These are phyloP conservation scores for Synergus laeviventris DNA, from an alignment of 2,888 invertebrate species.

Conservation along the genomic window DNA sequence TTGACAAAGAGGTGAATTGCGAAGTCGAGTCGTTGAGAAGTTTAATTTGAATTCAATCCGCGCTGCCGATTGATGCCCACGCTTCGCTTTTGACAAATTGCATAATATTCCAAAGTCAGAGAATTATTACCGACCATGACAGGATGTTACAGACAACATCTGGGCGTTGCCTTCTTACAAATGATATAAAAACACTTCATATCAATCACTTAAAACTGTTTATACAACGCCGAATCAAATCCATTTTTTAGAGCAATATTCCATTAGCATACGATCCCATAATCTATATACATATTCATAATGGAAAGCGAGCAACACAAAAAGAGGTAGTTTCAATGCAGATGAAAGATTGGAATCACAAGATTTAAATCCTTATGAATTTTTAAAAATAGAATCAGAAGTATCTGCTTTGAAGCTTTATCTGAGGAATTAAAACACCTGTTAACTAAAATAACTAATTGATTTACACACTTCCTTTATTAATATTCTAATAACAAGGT, in stretches of 20 bases:
- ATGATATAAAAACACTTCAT: neutral
- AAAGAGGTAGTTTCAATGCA: neutral
- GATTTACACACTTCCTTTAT: neutral
- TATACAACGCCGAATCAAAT: neutral
- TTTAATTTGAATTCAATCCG: slow-evolving; percentile 52
- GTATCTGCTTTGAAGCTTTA: neutral
- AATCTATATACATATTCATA: slow-evolving; percentile 3
- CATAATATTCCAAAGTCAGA: slow-evolving; percentile 44
- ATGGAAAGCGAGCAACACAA: neutral
- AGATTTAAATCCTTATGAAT: neutral
- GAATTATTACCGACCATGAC: slow-evolving; percentile 41
- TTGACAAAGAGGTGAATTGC: slow-evolving; percentile 38
- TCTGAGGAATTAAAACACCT: neutral
- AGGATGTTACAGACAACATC: slow-evolving; percentile 28
- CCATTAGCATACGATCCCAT: neutral
- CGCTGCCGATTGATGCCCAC: slow-evolving; percentile 42
- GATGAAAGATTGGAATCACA: neutral
- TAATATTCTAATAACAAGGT: neutral
- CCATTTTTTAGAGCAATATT: neutral
- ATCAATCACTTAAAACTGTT: neutral
- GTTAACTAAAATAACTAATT: neutral
- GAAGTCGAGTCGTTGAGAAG: slow-evolving; percentile 38
- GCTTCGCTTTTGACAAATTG: slow-evolving; percentile 46
- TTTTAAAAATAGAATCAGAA: neutral
- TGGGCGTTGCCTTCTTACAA: neutral